phyloP scores from a whole-genome alignment of 2,888 invertebrate species.

The Osedax fenrisi region DNA sequence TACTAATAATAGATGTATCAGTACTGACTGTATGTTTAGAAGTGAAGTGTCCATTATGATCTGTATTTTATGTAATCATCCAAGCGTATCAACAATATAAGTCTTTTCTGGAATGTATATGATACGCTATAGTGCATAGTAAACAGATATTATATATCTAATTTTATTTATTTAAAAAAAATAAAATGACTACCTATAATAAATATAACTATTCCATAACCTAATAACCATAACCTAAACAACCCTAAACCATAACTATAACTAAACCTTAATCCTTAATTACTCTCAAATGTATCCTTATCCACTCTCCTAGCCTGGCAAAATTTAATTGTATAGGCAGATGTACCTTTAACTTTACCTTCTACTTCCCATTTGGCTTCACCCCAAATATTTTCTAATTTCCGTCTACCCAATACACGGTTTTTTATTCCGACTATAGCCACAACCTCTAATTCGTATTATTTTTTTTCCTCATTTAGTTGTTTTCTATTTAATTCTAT shows the following conservation, averaged over 20 bases:
- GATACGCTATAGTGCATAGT: too few relatives aligned
- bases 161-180: too few relatives aligned
- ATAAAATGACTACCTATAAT: too few relatives aligned
- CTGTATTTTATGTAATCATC: too few relatives aligned
- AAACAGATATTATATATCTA: too few relatives aligned
- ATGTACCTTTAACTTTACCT: neutral
- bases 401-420: neutral
- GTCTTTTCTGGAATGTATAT: too few relatives aligned
- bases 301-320: neutral
- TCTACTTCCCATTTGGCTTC: neutral
- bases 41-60: too few relatives aligned
- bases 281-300: neutral
- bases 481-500: neutral
- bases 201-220: too few relatives aligned
- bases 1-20: too few relatives aligned
- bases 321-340: neutral
- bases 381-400: neutral
- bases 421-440: neutral
- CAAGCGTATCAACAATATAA: too few relatives aligned
- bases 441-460: neutral
- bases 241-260: neutral
- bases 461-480: neutral
- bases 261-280: neutral
- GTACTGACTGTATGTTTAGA: too few relatives aligned
- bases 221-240: too few relatives aligned